Evolutionary conservation across 2,888 invertebrate species (phyloP), one percentile per base, ranked within the genome.

Genomic region (Lasiommata megera): DNA sequence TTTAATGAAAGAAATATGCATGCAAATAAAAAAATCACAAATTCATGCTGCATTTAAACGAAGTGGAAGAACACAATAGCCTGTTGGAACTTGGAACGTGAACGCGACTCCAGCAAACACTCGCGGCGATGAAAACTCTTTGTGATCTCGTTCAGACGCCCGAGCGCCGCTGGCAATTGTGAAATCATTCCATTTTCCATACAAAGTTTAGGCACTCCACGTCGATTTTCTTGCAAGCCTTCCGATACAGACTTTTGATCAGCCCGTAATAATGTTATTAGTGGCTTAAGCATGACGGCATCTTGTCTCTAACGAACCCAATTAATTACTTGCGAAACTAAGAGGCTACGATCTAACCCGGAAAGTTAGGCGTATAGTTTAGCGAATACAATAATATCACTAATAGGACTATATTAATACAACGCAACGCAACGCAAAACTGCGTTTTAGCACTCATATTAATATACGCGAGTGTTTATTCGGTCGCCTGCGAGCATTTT

Each of bases 91-190:
- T 37, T 50, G 36, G 38, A 50, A 40, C 47, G 36, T 50, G 50
- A 48, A 31, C 53, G 34, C 14, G 28, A 56, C 50, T 28, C 48
- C 18, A 40, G 60, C 60, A 62, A 62, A 60, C 60, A 57, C 60
- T 46, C 56, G 46, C 38, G 14, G 60, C 60, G 51, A 52, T 54
- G 54, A 60, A 56, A 57, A 46, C 52, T 34, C 54, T 53, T 48
- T 54, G 52, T 28, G 31, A 52, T 44, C 14, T 40, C 36, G 44
- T 40, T 31, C 47, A 41, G 57, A 54, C 62, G 51, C 50, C 44
- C 29, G 31, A 17, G 50, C 18, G 38, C 29, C 52, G 41, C 31
- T 34, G 41, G n/a, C 52, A 18, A 53, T 56, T 50, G 56, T 36
- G 16, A 54, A 48, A 58, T 37, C 56, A 48, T 57, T 44, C 41